Evolutionary conservation across 2,113 vertebrate species (phyloP).

Genomic region (Macrotis lagotis): DNA sequence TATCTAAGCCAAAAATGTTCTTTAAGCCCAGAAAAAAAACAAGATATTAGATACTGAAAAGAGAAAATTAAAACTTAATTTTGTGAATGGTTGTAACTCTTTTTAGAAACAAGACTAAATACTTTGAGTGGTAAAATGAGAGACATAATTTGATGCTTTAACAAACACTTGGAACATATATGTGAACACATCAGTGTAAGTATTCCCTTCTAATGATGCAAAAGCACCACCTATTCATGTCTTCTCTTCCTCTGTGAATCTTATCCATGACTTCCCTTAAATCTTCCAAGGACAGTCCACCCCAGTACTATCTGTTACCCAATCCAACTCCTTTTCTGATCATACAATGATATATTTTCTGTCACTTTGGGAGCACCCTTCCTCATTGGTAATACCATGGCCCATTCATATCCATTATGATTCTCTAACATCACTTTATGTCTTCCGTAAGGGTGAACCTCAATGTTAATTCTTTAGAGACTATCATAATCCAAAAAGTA

Average conservation of each 20-base stretch:
- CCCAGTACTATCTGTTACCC: background rate
- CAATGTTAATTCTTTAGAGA: background rate
- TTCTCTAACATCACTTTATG: background rate
- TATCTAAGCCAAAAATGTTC: conserved; percentile 16
- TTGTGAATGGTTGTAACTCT: background rate
- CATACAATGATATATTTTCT: background rate
- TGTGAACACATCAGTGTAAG: background rate
- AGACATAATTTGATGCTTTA: background rate
- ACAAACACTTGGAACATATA: background rate
- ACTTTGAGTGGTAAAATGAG: background rate
- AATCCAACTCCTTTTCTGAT: background rate
- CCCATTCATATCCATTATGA: background rate
- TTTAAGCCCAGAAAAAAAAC: conserved; percentile 39
- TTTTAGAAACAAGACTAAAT: background rate
- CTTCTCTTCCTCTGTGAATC: background rate
- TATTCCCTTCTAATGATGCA: background rate
- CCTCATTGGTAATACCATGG: background rate
- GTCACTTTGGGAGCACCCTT: background rate
- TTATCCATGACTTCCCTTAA: background rate
- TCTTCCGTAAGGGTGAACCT: background rate
- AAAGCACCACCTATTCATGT: background rate
- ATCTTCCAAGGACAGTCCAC: background rate
- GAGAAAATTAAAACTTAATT: conserved; percentile 23
- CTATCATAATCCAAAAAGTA: background rate
- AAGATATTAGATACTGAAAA: conserved; percentile 29